phyloP scores from a whole-genome alignment of 1,140 invertebrate genomes.

The Drosophila burlai region DNA sequence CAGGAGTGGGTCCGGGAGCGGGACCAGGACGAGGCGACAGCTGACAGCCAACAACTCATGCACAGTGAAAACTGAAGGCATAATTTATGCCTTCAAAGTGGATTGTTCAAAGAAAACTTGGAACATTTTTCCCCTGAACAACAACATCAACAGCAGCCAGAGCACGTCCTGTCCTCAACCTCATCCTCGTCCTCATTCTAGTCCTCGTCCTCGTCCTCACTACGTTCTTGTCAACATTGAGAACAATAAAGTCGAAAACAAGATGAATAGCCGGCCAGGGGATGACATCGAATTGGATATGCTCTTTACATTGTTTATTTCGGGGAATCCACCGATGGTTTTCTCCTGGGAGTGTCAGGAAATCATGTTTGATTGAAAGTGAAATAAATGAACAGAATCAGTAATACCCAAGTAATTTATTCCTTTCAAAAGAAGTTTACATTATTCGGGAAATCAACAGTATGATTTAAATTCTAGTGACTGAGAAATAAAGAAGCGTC shows the following conservation, averaged over 20 bases:
- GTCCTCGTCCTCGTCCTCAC: slow-evolving; percentile 6
- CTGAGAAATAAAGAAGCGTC: background rate
- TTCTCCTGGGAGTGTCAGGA: slow-evolving; percentile 16
- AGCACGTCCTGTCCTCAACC: slow-evolving; percentile 49
- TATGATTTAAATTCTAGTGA: background rate
- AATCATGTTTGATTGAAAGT: slow-evolving; percentile 31
- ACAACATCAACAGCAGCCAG: slow-evolving; percentile 46
- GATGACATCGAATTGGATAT: slow-evolving; percentile 55
- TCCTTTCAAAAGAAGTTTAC: background rate
- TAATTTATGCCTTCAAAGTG: slow-evolving; percentile 84
- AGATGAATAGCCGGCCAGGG: slow-evolving; percentile 55
- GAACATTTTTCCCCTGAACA: slow-evolving; percentile 70
- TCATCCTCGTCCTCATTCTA: slow-evolving; percentile 1
- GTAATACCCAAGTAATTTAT: slow-evolving; percentile 5
- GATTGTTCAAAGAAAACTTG: slow-evolving; percentile 76
- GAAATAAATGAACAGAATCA: slow-evolving; percentile 13
- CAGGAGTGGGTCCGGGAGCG: background rate
- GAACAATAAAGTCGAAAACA: slow-evolving; percentile 66
- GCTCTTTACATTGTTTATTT: slow-evolving; percentile 37
- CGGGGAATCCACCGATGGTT: slow-evolving; percentile 1
- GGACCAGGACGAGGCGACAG: slow-evolving; percentile 58
- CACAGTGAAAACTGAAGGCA: slow-evolving; percentile 81
- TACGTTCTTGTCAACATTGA: slow-evolving; percentile 64
- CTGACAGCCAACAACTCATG: slow-evolving; percentile 74
- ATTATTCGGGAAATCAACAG: background rate